Evolutionary conservation across 2,888 invertebrate species (phyloP), one percentile per base, ranked within the genome.

Genomic region (Sinopyrophorus schimmeli): DNA sequence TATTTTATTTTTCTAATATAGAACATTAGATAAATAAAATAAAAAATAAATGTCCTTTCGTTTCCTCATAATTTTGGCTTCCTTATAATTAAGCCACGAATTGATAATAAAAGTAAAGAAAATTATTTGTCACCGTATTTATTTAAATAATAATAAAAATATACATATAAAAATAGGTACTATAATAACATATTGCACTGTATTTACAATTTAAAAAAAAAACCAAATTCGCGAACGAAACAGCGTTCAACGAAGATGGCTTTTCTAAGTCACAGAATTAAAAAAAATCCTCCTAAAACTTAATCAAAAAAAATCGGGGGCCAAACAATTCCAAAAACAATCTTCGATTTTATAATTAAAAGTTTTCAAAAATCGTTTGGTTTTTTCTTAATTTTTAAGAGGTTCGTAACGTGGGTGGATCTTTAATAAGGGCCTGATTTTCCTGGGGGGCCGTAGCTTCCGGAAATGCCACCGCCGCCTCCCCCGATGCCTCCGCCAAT

Each of bases 401-500:
- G 6, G 20, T 4, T n/a, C n/a, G 46, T 46, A 47, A 28, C 12
- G 41, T 11, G 20, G 48, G n/a, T n/a, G n/a, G 41, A 21, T 5
- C 5, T 23, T 68, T 71, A 74, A 60, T 74, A 74, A 9, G 74
- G 74, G 41, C 73, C 76, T 53, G 74, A 69, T 62, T 75, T 74
- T 58, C 72, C 72, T 38, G 76, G 75, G 43, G 74, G 68, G 28
- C 74, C 74, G 66, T 74, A 74, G 55, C 72, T 74, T 58, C 64
- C 48, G 47, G 73, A 73, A 42, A 74, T 60, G 41, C 59, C 67
- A 10, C 53, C 51, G 6, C 50, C 44, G 10, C 59, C 65, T n/a
- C 66, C 65, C 20, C 66, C 69, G n/a, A 50, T 47, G 5, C 64
- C 71, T 35, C 75, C 75, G 16, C 73, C 70, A 39, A 66, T 49